These are phyloP conservation scores for Linurgus olivaceus DNA, from an alignment of 2,797 vertebrate genomes.

Conservation along the genomic window DNA sequence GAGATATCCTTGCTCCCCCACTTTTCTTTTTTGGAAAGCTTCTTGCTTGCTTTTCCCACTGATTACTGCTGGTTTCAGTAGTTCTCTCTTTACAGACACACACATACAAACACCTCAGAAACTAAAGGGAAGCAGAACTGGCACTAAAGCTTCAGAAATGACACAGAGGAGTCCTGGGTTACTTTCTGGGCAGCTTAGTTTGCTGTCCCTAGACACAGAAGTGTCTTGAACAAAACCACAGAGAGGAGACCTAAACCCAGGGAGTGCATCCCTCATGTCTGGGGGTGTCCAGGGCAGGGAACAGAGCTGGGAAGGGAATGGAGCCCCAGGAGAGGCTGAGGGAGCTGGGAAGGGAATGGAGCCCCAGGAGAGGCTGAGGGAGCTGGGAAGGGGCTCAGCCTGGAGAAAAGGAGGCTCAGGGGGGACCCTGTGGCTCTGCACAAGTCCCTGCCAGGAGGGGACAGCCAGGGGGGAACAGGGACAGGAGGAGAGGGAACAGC, in stretches of 20 bases:
- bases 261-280: neutral
- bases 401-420: neutral
- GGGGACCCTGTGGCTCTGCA: neutral
- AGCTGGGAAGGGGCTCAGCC: neutral
- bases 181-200: neutral
- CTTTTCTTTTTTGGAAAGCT: neutral
- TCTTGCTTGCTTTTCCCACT: neutral
- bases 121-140: neutral
- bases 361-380: neutral
- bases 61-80: neutral
- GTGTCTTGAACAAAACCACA: neutral
- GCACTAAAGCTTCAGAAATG: neutral
- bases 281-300: neutral
- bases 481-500: neutral
- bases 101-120: neutral
- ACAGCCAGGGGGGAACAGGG: neutral
- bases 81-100: neutral
- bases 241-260: neutral
- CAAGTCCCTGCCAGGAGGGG: neutral
- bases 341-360: neutral
- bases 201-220: neutral
- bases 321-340: neutral
- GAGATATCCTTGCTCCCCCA: neutral
- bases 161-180: neutral
- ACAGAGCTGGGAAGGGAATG: rapidly evolving